Evolutionary conservation across 2,797 vertebrate species (phyloP).

Genomic region (Typhlichthys subterraneus): DNA sequence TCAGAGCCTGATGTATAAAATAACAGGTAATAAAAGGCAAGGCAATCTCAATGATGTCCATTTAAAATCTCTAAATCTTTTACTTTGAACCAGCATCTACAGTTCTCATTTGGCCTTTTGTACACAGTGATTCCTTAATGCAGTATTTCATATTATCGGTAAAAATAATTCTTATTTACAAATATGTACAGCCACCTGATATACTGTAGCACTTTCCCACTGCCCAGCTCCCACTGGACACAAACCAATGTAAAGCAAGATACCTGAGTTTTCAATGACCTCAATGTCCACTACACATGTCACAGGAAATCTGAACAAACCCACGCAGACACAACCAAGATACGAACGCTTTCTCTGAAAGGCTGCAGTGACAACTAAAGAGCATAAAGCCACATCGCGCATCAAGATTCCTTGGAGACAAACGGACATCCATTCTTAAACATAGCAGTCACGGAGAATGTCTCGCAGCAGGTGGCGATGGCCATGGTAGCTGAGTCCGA

Average conservation of each 20-base stretch:
- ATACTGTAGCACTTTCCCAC: conserved; percentile 67
- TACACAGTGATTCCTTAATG: conserved; percentile 85
- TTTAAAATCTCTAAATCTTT: conserved; percentile 80
- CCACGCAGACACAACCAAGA: conserved; percentile 25
- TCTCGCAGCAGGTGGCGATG: conserved; percentile 56
- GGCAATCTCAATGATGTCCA: conserved; percentile 87
- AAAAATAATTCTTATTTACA: conserved; percentile 92
- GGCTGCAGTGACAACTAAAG: conserved; percentile 36
- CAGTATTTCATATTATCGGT: conserved; percentile 75
- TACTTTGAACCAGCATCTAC: conserved; percentile 87
- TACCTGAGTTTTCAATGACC: conserved; percentile 92
- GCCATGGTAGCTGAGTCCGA: conserved; percentile 32
- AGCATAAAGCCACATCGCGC: conserved; percentile 33
- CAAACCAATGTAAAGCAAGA: conserved; percentile 83
- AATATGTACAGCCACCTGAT: conserved; percentile 84
- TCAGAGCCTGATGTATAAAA: conserved; percentile 67
- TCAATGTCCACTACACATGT: conserved; percentile 77
- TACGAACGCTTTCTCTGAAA: conserved; percentile 43
- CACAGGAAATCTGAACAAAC: neutral
- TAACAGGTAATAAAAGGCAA: conserved; percentile 85
- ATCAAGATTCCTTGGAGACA: conserved; percentile 32
- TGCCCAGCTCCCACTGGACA: conserved; percentile 75
- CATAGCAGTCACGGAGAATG: conserved; percentile 41
- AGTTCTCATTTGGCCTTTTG: conserved; percentile 87
- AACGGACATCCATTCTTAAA: conserved; percentile 29